These are phyloP conservation scores for Cromileptes altivelis DNA, from an alignment of 2,113 vertebrate genomes.

Conservation along the genomic window DNA sequence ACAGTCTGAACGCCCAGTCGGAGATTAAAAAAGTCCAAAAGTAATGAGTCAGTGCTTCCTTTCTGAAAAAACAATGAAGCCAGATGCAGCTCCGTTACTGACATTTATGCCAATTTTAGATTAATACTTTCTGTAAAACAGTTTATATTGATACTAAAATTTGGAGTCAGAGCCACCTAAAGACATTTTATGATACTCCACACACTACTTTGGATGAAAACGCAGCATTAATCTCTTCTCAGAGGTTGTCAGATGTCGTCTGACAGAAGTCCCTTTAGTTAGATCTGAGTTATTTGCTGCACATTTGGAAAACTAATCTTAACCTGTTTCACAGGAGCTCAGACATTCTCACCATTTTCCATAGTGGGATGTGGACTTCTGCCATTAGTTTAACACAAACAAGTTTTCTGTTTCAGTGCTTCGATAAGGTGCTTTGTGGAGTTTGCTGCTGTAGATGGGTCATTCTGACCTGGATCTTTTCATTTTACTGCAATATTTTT, in stretches of 20 bases:
- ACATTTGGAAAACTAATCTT: neutral
- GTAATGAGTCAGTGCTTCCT: constrained; percentile 13
- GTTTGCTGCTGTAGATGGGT: neutral
- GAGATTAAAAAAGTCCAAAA: constrained; percentile 19
- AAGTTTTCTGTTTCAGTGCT: neutral
- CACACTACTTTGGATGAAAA: neutral
- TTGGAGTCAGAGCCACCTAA: neutral
- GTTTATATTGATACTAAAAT: neutral
- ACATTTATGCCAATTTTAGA: neutral
- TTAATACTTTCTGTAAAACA: neutral
- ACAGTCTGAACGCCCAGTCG: neutral
- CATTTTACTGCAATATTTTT: too few species aligned
- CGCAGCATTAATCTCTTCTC: neutral
- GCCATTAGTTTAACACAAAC: neutral
- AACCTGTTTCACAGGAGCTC: neutral
- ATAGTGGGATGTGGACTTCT: neutral
- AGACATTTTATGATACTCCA: neutral
- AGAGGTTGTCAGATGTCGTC: neutral
- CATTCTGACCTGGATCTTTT: neutral
- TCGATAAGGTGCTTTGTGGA: neutral
- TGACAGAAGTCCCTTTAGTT: neutral
- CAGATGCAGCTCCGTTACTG: neutral
- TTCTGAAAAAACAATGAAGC: neutral
- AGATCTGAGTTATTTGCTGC: neutral
- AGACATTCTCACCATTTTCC: neutral